Evolutionary conservation across 2,797 vertebrate species (phyloP).

Genomic region (Acestrorhynchus altus): DNA sequence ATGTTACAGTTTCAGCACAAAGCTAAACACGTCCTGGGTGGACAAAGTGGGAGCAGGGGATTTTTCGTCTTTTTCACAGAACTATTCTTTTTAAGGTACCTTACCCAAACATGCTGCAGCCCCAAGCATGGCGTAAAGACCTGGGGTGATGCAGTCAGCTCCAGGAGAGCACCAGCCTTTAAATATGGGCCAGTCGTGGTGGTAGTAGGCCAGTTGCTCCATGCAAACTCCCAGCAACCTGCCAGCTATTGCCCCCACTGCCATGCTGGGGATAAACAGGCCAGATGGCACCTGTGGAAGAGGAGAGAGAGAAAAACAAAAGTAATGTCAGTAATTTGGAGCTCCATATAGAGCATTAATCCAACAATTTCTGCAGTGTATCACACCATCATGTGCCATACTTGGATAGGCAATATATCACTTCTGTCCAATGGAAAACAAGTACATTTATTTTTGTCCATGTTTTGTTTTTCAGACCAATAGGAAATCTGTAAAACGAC

Average conservation of each 20-base stretch:
- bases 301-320: background rate
- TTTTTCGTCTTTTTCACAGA: no score
- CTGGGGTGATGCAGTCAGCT: slow-evolving; percentile 93
- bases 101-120: slow-evolving; percentile 92
- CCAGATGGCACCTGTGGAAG: slow-evolving; percentile 90
- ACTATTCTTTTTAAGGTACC: background rate
- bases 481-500: no score
- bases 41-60: no score
- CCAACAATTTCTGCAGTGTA: background rate
- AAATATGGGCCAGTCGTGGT: slow-evolving; percentile 90
- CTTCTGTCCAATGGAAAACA: no score
- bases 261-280: slow-evolving; percentile 98
- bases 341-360: no score
- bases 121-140: slow-evolving; percentile 97
- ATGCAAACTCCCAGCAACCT: slow-evolving; percentile 90
- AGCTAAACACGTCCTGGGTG: no score
- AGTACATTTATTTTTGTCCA: no score
- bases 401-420: no score
- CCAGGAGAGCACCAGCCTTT: slow-evolving; percentile 90
- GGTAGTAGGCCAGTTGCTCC: slow-evolving; percentile 93
- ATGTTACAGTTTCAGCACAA: no score
- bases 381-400: no score
- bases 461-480: no score
- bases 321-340: background rate
- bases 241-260: slow-evolving; percentile 92